These are phyloP conservation scores for Pseudorhombus dupliciocellatus DNA, from an alignment of 2,113 vertebrate genomes.

Conservation along the genomic window DNA sequence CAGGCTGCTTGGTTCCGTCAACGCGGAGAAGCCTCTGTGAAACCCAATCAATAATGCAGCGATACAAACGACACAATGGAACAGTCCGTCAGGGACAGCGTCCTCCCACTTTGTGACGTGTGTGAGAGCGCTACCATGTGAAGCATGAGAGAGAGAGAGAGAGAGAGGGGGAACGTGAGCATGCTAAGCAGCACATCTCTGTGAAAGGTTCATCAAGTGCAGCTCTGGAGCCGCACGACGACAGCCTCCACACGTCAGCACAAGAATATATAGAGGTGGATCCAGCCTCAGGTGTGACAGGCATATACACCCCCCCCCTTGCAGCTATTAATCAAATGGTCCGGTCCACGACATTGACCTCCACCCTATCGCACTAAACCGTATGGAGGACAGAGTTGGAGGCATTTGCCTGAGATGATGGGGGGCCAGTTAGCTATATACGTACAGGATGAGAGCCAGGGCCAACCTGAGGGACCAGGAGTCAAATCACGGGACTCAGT, in stretches of 20 bases:
- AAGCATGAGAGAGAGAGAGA: background rate
- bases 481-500: too few relatives aligned
- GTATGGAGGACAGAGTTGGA: background rate
- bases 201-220: slow-evolving; percentile 3
- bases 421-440: too few relatives aligned
- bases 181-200: background rate
- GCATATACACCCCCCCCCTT: background rate
- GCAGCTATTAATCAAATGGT: slow-evolving; percentile 15
- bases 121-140: background rate
- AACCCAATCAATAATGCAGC: too few relatives aligned
- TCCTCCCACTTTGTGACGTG: background rate
- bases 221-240: slow-evolving; percentile 3
- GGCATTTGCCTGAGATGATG: background rate
- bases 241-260: background rate
- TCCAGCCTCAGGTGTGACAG: background rate
- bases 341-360: background rate
- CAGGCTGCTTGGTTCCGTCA: background rate
- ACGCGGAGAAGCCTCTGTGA: too few relatives aligned
- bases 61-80: background rate
- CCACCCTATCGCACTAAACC: slow-evolving; percentile 3
- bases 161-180: background rate
- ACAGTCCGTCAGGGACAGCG: slow-evolving; percentile 1
- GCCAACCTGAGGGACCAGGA: too few relatives aligned
- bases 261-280: slow-evolving; percentile 11
- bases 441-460: too few relatives aligned